A percentile compares a stretch with the other conserved stretches of the same genome.
phyloP scores from a whole-genome alignment of 2,797 vertebrate species.

The Muscicapa comitata region DNA sequence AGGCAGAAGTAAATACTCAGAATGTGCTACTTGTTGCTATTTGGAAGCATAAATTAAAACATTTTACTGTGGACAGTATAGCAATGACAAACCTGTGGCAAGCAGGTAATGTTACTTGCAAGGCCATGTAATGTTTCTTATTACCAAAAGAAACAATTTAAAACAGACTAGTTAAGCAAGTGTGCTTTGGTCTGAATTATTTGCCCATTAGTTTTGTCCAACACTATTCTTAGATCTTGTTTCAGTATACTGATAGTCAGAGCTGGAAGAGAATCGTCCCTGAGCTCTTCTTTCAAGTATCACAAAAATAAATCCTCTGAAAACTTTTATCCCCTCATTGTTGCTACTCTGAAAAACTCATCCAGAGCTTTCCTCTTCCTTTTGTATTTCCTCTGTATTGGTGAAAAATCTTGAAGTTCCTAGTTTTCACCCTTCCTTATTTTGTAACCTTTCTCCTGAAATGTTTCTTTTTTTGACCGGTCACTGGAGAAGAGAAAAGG shows the following conservation, averaged over 20 bases:
- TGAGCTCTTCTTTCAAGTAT: background rate
- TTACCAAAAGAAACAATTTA: background rate
- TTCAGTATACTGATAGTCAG: background rate
- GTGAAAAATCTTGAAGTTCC: background rate
- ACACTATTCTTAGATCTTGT: background rate
- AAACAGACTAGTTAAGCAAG: background rate
- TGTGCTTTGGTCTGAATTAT: background rate
- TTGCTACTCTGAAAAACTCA: background rate
- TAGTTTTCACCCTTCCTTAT: background rate
- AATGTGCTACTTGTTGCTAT: background rate
- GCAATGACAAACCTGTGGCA: background rate
- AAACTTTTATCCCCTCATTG: background rate
- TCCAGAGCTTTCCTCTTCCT: background rate
- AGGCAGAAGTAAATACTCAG: background rate
- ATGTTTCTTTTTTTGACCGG: background rate
- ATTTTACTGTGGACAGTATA: background rate
- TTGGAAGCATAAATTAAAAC: background rate
- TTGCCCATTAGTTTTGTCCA: background rate
- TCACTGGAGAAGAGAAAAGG: background rate
- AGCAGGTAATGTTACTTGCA: background rate
- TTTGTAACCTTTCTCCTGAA: background rate
- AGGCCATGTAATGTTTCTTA: background rate
- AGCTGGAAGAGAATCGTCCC: background rate
- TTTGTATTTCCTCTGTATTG: background rate
- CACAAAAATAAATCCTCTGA: background rate